Percentiles rank a stretch among this genome's conserved stretches.
Conservation (phyloP, 2,888 invertebrate species). For the Drosophila helvetica region DNA sequence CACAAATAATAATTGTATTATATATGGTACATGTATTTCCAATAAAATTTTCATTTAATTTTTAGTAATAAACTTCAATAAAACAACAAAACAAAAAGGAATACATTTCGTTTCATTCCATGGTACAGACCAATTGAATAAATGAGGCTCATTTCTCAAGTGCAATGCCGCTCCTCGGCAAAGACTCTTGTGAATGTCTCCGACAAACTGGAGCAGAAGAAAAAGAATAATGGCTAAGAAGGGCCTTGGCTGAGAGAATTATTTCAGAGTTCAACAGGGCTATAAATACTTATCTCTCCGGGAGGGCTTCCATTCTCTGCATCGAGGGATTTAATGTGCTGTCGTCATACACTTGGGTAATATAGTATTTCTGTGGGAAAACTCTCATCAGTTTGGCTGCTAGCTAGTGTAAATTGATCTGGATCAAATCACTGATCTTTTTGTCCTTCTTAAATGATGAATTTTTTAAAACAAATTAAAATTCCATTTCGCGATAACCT, state of each 20-base stretch:
- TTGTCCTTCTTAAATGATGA: background rate
- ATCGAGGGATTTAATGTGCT: conserved; percentile 2
- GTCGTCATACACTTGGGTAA: background rate
- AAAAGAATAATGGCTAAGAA: conserved; percentile 43
- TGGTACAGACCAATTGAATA: conserved; percentile 22
- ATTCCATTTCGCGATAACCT: background rate
- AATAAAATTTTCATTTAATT: conserved; percentile 49
- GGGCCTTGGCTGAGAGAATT: conserved; percentile 41
- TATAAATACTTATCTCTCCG: conserved; percentile 46
- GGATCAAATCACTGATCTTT: background rate
- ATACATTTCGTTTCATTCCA: conserved; percentile 22
- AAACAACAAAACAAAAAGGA: conserved; percentile 34
- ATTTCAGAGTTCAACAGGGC: conserved; percentile 47
- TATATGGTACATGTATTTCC: conserved; percentile 53
- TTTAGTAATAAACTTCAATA: conserved; percentile 59
- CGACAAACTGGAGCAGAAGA: conserved; percentile 35
- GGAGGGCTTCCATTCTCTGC: conserved; percentile 15
- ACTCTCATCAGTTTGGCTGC: background rate
- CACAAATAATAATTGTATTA: conserved; percentile 44
- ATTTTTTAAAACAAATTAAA: conserved; percentile 7
- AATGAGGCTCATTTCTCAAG: conserved; percentile 40
- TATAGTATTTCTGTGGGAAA: background rate
- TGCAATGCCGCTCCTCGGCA: conserved; percentile 16
- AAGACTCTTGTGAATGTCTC: conserved; percentile 21
- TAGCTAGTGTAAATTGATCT: too few species aligned